Base-by-base conservation (phyloP, 2,888 invertebrate genomes). In the Netelia inedita region DNA sequence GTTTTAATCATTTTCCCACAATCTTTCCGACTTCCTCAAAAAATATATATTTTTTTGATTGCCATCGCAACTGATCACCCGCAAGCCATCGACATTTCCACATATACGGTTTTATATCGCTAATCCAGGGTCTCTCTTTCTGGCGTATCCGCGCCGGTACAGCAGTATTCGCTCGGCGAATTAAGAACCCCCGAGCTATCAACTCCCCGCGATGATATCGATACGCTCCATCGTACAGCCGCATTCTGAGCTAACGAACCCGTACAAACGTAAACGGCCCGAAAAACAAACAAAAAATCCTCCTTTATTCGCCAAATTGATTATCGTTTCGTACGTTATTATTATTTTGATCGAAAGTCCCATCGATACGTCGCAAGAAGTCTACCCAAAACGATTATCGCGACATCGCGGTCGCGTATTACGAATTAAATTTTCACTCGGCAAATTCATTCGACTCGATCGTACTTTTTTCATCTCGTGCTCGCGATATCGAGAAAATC, bases 201-300 rank as follows among this genome's bases (percentile, higher is more conserved):
- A 23, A 69, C 61, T 75, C 68, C 21, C 14, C 53, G 53, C 71
- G 81, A 82, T 82, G 81, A 82, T 75, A 82, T 81, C 81, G 55
- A 82, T 79, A 57, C 61, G 69, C 69, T 57, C 35, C 41, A 53
- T 41, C 53, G 41, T 81, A 28, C 66, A 81, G 43, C 53, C 55
- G 75, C 69, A 69, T 75, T 82, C 69, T 55, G 63, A 71, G 28
- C 71, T 82, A 82, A 82, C 81, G 81, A 81, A 71, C 10, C 55
- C 61, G 3, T 28, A 73, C 66, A 19, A 74, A 80, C 11, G 11
- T 3, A 14, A 61, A 35, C 6, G 28, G 53, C 6, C 14, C 16
- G 53, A n/a, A 57, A 68, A 76, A 19, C n/a, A 9, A 2, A 14
- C 1, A 28, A 28, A 10, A 61, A 61, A 43, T 55, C 21, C 16